Conservation (phyloP, 1,140 invertebrate genomes). For the Piezodorus guildinii region DNA sequence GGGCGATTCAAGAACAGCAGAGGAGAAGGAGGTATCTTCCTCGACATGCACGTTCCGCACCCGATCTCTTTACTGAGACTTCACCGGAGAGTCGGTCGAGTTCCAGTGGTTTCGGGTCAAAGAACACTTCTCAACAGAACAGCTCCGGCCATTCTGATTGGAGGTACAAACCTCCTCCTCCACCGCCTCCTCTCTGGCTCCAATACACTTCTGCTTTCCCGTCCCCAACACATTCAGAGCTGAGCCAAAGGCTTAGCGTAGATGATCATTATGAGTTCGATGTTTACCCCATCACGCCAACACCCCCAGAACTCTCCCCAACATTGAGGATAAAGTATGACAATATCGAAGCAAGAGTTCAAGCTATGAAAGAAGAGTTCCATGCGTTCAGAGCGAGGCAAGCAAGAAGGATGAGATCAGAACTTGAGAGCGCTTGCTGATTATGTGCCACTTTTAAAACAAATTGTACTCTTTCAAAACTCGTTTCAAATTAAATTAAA, state of each 20-base stretch:
- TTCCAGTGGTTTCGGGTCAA: slow-evolving; percentile 78
- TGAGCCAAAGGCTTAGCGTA: slow-evolving; percentile 48
- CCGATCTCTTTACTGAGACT: slow-evolving; percentile 53
- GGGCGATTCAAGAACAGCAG: slow-evolving; percentile 59
- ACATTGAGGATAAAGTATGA: slow-evolving; percentile 46
- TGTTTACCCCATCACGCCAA: slow-evolving; percentile 59
- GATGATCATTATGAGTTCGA: slow-evolving; percentile 95
- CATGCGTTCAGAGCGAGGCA: slow-evolving; percentile 81
- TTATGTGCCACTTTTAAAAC: slow-evolving; percentile 6
- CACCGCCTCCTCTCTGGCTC: slow-evolving; percentile 31
- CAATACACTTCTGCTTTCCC: slow-evolving; percentile 29
- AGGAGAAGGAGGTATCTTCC: slow-evolving; percentile 39
- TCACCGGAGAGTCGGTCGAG: slow-evolving; percentile 78
- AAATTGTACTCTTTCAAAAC: neutral
- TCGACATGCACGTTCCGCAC: slow-evolving; percentile 49
- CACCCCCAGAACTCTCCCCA: slow-evolving; percentile 47
- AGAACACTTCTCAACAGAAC: slow-evolving; percentile 75
- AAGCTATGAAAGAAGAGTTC: slow-evolving; percentile 92
- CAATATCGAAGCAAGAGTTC: slow-evolving; percentile 79
- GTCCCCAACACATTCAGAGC: slow-evolving; percentile 40
- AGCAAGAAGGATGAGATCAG: slow-evolving; percentile 50
- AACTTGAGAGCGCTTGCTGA: slow-evolving; percentile 66
- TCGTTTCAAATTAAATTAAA: neutral
- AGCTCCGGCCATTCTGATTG: slow-evolving; percentile 55
- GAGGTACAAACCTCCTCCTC: slow-evolving; percentile 51